A percentile compares a stretch with the other conserved stretches of the same genome.
Evolutionary conservation across 2,113 vertebrate genomes (phyloP).

Genomic region (Pterophyllum scalare): DNA sequence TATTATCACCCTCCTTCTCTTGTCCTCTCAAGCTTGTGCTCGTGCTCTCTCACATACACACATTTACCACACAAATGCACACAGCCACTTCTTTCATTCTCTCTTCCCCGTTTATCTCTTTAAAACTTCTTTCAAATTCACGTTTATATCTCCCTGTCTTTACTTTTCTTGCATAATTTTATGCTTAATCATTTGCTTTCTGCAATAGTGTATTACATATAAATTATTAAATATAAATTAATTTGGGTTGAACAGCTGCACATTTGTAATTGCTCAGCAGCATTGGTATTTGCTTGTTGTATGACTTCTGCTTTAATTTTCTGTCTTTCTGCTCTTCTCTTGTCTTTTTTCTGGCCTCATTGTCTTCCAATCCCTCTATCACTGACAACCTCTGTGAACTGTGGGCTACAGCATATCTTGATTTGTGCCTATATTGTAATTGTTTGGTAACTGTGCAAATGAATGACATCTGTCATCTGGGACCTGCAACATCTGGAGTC

Average conservation of each 20-base stretch:
- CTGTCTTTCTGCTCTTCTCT: not conserved
- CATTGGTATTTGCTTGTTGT: not conserved
- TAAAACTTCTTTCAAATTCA: not conserved
- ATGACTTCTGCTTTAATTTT: not conserved
- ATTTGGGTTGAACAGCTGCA: not conserved
- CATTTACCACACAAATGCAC: not conserved
- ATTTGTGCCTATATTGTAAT: conserved; percentile 34
- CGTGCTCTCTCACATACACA: not conserved
- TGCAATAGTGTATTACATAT: not conserved
- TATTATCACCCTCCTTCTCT: conserved; percentile 53
- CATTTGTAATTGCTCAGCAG: not conserved
- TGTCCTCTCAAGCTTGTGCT: conserved; percentile 31
- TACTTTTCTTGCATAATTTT: conserved; percentile 9
- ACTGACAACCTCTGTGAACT: conserved; percentile 7
- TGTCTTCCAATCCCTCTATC: conserved; percentile 15
- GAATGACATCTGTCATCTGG: conserved; percentile 49
- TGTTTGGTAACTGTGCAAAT: conserved; percentile 33
- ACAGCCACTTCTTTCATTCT: not conserved
- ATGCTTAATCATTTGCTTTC: conserved; percentile 2
- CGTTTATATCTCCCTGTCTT: not conserved
- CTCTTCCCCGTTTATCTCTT: not conserved
- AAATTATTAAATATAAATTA: not conserved
- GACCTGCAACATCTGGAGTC: conserved; percentile 43
- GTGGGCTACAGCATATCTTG: not conserved
- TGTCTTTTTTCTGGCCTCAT: not conserved